Conservation (phyloP, 2,888 invertebrate species). For the Drosophila merina region DNA sequence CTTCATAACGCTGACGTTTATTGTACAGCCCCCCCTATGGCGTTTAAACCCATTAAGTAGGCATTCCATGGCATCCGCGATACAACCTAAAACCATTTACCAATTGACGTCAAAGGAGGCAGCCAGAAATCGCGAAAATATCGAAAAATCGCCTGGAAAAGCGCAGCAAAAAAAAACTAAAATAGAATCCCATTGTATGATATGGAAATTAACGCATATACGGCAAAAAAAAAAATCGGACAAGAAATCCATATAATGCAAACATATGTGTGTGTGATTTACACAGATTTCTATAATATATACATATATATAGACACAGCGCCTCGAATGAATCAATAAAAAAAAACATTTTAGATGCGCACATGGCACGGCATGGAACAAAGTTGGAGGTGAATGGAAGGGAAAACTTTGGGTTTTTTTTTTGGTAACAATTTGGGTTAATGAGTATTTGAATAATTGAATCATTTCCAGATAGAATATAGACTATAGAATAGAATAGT, state of each 20-base stretch:
- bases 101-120: slow-evolving; percentile 44
- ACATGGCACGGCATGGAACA: slow-evolving; percentile 34
- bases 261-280: slow-evolving; percentile 6
- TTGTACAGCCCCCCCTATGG: too few relatives aligned
- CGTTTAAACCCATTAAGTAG: not conserved
- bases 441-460: slow-evolving; percentile 57
- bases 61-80: not conserved
- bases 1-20: too few relatives aligned
- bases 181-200: slow-evolving; percentile 40
- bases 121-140: slow-evolving; percentile 22
- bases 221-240: slow-evolving; percentile 44
- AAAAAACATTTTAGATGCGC: slow-evolving; percentile 33
- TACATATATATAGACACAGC: slow-evolving; percentile 21
- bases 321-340: slow-evolving; percentile 34
- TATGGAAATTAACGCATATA: slow-evolving; percentile 71
- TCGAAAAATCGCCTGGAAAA: slow-evolving; percentile 9
- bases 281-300: slow-evolving; percentile 1
- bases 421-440: slow-evolving; percentile 60
- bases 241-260: slow-evolving; percentile 14
- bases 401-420: too few relatives aligned
- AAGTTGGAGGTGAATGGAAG: too few relatives aligned
- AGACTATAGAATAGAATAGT: slow-evolving; percentile 9
- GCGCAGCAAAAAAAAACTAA: slow-evolving; percentile 1
- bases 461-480: slow-evolving; percentile 18
- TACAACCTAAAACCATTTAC: slow-evolving; percentile 26